phyloP scores from a whole-genome alignment of 2,888 invertebrate species.

The Muscina levida region DNA sequence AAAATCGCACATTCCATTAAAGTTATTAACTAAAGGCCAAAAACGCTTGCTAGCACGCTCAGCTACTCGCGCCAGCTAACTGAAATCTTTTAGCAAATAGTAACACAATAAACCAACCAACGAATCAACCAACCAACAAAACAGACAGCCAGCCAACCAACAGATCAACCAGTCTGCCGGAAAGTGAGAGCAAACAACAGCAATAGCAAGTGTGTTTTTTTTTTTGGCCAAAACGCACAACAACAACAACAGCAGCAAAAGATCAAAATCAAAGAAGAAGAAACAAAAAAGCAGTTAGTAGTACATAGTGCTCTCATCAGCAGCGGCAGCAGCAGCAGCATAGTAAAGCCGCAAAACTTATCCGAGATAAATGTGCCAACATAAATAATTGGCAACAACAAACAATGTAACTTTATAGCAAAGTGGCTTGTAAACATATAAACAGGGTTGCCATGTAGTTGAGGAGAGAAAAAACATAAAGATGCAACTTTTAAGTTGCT shows the following conservation, averaged over 20 bases:
- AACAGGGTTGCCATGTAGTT: too few relatives aligned
- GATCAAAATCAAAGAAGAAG: conserved; percentile 21
- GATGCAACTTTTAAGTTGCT: too few relatives aligned
- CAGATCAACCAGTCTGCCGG: not conserved
- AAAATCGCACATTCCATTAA: conserved; percentile 49
- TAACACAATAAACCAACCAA: conserved; percentile 5
- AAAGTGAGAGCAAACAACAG: conserved; percentile 7
- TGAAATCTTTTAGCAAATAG: conserved; percentile 24
- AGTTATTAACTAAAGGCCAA: conserved; percentile 60
- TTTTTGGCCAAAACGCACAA: conserved; percentile 50
- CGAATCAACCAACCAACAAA: too few relatives aligned
- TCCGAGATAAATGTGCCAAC: too few relatives aligned
- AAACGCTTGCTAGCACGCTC: conserved; percentile 20
- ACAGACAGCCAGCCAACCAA: too few relatives aligned
- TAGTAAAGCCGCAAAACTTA: too few relatives aligned
- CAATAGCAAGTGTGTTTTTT: not conserved
- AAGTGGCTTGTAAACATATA: too few relatives aligned
- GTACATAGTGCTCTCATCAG: not conserved
- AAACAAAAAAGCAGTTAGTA: not conserved
- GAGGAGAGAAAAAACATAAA: too few relatives aligned
- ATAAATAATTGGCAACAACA: too few relatives aligned
- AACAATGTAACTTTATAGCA: too few relatives aligned
- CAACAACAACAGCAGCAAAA: conserved; percentile 18
- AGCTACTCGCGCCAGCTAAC: conserved; percentile 1
- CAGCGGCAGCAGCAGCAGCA: too few relatives aligned